Evolutionary conservation across 2,888 invertebrate genomes (phyloP).

Genomic region (Blera fallax): DNA sequence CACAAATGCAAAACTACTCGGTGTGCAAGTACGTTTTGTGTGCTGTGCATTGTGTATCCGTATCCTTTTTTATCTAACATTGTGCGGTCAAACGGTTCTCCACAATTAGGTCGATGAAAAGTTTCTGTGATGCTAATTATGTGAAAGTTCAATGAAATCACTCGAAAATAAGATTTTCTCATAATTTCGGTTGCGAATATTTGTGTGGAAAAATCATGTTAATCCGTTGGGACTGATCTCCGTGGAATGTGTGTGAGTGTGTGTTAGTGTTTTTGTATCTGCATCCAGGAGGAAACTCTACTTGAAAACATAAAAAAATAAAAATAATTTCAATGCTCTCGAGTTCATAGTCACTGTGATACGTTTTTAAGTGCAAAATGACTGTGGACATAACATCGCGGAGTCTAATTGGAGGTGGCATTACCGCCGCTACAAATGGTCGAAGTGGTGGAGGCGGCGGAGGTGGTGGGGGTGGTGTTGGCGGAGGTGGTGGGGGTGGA

Average conservation of each 20-base stretch:
- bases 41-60: constrained; percentile 39
- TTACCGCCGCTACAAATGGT: constrained; percentile 71
- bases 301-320: constrained; percentile 10
- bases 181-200: neutral
- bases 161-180: neutral
- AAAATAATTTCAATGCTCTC: constrained; percentile 30
- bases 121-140: constrained; percentile 9
- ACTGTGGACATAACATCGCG: constrained; percentile 70
- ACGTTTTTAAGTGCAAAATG: constrained; percentile 30
- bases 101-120: neutral
- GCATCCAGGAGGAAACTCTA: constrained; percentile 3
- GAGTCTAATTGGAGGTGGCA: constrained; percentile 60
- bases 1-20: constrained; percentile 56
- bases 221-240: constrained; percentile 23
- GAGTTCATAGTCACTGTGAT: constrained; percentile 27
- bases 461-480: constrained; percentile 69
- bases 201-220: constrained; percentile 30
- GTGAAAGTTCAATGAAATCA: neutral
- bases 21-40: constrained; percentile 7
- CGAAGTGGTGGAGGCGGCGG: constrained; percentile 71
- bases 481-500: constrained; percentile 77
- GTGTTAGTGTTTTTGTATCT: constrained; percentile 1
- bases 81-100: neutral
- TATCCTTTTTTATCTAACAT: neutral
- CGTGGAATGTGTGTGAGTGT: constrained; percentile 5